phyloP scores from a whole-genome alignment of 1,140 invertebrate genomes.

The Nebria ingens region DNA sequence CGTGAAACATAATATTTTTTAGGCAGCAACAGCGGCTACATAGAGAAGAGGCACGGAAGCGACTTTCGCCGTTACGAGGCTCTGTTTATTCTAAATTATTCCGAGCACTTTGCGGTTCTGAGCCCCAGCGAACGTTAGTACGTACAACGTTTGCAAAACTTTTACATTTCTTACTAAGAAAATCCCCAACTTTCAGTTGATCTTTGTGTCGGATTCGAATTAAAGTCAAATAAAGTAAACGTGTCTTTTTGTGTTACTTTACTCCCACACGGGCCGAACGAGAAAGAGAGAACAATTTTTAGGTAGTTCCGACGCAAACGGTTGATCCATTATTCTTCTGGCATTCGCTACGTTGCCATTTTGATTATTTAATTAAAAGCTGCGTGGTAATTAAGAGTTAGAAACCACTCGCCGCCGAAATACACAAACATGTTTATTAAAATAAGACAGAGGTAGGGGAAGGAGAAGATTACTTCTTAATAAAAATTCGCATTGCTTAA shows the following conservation, averaged over 20 bases:
- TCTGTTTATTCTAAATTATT: slow-evolving; percentile 9
- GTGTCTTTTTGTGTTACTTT: slow-evolving; percentile 3
- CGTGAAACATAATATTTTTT: neutral
- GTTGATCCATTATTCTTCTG: too few species aligned
- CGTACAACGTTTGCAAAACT: slow-evolving; percentile 1
- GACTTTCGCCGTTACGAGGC: neutral
- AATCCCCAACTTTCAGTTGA: slow-evolving; percentile 6
- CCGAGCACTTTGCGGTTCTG: slow-evolving; percentile 1
- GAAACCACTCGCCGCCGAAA: too few species aligned
- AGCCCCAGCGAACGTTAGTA: neutral
- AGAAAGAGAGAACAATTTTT: too few species aligned
- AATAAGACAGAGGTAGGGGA: too few species aligned
- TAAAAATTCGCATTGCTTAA: too few species aligned
- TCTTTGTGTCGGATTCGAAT: slow-evolving; percentile 7
- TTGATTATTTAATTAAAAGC: slow-evolving; percentile 3
- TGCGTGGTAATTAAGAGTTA: neutral
- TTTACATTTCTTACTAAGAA: slow-evolving; percentile 7
- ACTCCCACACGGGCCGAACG: too few species aligned
- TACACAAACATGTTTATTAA: too few species aligned
- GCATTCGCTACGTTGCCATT: neutral
- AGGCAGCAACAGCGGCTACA: neutral
- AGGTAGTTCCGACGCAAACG: too few species aligned
- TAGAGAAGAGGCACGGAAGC: neutral
- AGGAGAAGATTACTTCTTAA: too few species aligned
- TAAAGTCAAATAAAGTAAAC: slow-evolving; percentile 9